Evolutionary conservation across 2,888 invertebrate species (phyloP).

Genomic region (Chironomus tentans): DNA sequence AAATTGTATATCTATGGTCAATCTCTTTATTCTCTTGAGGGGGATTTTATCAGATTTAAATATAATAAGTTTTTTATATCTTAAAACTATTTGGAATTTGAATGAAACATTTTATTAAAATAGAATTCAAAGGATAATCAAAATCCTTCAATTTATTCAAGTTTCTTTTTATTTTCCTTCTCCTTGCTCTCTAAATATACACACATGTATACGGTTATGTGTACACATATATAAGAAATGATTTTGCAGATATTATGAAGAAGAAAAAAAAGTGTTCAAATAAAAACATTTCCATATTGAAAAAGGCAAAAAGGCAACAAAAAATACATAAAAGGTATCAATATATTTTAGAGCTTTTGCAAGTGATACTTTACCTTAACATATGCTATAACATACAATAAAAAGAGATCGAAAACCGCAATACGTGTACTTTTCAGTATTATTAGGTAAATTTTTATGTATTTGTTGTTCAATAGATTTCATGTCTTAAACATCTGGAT

Average conservation of each 20-base stretch:
- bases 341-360: constrained; percentile 20
- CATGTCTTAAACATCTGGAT: constrained; percentile 23
- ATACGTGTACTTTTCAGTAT: constrained; percentile 9
- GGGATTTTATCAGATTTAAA: constrained; percentile 22
- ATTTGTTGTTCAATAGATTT: constrained; percentile 12
- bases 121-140: constrained; percentile 15
- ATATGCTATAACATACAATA: background rate
- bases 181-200: background rate
- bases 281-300: constrained; percentile 14
- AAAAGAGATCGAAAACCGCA: constrained; percentile 20
- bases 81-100: background rate
- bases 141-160: background rate
- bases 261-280: constrained; percentile 2
- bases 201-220: background rate
- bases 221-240: background rate
- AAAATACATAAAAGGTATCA: background rate
- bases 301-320: background rate
- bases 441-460: constrained; percentile 11
- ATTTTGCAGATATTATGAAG: too few species aligned
- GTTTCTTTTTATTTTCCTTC: background rate
- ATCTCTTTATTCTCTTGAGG: background rate
- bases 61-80: constrained; percentile 9
- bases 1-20: constrained; percentile 3
- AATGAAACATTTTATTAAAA: background rate
- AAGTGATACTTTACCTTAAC: constrained; percentile 2